phyloP scores from a whole-genome alignment of 2,888 invertebrate genomes.

The Drosophila limbata region DNA sequence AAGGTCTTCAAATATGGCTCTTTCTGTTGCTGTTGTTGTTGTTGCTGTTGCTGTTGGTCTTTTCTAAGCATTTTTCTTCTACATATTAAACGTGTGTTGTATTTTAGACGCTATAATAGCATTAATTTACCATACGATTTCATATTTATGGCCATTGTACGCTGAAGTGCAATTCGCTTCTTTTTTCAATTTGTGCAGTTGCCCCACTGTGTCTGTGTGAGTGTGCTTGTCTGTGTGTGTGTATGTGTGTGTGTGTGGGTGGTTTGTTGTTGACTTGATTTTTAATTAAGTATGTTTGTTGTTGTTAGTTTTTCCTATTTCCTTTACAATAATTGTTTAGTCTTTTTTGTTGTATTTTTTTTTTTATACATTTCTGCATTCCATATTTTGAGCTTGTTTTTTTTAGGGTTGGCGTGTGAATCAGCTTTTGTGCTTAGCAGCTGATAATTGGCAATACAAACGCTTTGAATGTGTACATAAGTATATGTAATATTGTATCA shows the following conservation, averaged over 20 bases:
- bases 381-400: conserved; percentile 15
- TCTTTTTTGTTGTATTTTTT: not conserved
- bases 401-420: conserved; percentile 48
- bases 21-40: conserved; percentile 55
- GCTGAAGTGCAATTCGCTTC: conserved; percentile 62
- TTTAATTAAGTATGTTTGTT: conserved; percentile 65
- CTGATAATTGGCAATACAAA: conserved; percentile 40
- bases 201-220: conserved; percentile 6
- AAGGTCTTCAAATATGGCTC: conserved; percentile 83
- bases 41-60: conserved; percentile 32
- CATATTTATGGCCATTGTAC: conserved; percentile 78
- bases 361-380: conserved; percentile 14
- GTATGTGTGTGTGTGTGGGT: conserved; percentile 65
- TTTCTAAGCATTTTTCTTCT: conserved; percentile 79
- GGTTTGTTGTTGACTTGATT: conserved; percentile 68
- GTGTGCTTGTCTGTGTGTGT: conserved; percentile 33
- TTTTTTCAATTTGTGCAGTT: conserved; percentile 21
- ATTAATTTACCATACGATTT: conserved; percentile 81
- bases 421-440: conserved; percentile 57
- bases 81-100: conserved; percentile 57
- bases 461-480: conserved; percentile 8
- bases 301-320: conserved; percentile 25
- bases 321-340: conserved; percentile 44
- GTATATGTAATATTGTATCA: conserved; percentile 7
- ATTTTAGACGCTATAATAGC: conserved; percentile 77